Evolutionary conservation across 2,797 vertebrate species (phyloP).

Genomic region (Calcarius lapponicus): DNA sequence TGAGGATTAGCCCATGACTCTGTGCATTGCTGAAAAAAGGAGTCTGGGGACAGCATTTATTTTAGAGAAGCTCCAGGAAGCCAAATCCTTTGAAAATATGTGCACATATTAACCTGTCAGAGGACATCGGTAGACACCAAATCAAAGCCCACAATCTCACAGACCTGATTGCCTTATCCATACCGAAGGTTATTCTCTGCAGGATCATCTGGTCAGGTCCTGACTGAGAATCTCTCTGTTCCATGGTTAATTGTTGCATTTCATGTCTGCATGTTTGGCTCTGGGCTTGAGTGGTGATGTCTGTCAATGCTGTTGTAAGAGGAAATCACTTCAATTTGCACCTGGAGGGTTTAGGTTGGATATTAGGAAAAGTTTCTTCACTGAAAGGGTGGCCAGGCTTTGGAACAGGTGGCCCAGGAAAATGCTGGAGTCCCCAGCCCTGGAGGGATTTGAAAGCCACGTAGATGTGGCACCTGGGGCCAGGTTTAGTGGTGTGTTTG

Average conservation of each 20-base stretch:
- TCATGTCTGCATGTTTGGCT: background rate
- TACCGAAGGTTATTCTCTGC: background rate
- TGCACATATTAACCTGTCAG: background rate
- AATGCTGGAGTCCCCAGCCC: background rate
- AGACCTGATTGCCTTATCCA: background rate
- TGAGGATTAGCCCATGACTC: background rate
- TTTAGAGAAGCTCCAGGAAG: background rate
- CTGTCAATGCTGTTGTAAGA: background rate
- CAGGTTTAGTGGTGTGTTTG: background rate
- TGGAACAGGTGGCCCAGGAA: background rate
- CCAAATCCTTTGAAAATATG: background rate
- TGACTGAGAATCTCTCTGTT: background rate
- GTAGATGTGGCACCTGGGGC: background rate
- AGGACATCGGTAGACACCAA: background rate
- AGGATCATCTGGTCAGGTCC: background rate
- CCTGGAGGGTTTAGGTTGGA: background rate
- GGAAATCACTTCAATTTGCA: rapidly evolving
- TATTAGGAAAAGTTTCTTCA: background rate
- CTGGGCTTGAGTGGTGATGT: background rate
- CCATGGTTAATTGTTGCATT: background rate
- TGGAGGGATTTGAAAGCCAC: background rate
- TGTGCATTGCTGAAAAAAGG: background rate
- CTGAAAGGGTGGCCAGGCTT: background rate
- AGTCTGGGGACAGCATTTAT: background rate
- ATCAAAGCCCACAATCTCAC: background rate